Base-by-base conservation (phyloP, 2,888 invertebrate genomes). In the Rosalia funebris region DNA sequence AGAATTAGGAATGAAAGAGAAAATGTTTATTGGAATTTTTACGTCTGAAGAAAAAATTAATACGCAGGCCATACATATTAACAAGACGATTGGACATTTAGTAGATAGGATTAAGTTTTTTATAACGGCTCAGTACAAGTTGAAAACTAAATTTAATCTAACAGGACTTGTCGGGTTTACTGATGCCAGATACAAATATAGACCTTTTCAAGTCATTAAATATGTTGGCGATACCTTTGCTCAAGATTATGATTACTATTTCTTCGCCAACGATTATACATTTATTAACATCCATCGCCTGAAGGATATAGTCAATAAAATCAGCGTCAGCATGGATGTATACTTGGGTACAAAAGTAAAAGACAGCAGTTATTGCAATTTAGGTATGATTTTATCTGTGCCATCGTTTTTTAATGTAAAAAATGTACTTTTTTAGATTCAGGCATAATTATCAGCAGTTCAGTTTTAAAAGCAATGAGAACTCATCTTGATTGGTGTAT, bases 171-270 rank as follows among this genome's bases (percentile, higher is more conserved):
- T 96, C 0, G 93, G 92, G 0, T 95, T 96, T 77, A 91, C 93
- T 0, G 95, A 95, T 79, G 90, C 88, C 0, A 87, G 84, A 70
- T 88, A 83, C 79, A 87, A 90, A 78, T 84, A 93, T 11, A 87
- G 92, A 69, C 93, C 95, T 0, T 93, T 96, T 80, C 94, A 95
- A 77, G 89, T 92, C 14, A 84, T 97, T 41, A 95, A 95, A 78
- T 96, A 96, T 78, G 88, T 97, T 9, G 89, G 90, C 0, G 95
- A 96, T 72, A 94, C 94, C 79, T 95, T 91, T 82, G 82, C 92
- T 31, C 91, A 96, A 72, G 92, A 92, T 71, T 98, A 91, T 81
- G 96, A 98, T 81, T 98, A 93, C 83, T 97, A 96, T 83, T 91
- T 94, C 78, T 83, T 98, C 47, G 87, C 92, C 44, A 90, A 92